These are phyloP conservation scores for Enteromius radiatus DNA, from an alignment of 2,797 vertebrate species.

Conservation along the genomic window DNA sequence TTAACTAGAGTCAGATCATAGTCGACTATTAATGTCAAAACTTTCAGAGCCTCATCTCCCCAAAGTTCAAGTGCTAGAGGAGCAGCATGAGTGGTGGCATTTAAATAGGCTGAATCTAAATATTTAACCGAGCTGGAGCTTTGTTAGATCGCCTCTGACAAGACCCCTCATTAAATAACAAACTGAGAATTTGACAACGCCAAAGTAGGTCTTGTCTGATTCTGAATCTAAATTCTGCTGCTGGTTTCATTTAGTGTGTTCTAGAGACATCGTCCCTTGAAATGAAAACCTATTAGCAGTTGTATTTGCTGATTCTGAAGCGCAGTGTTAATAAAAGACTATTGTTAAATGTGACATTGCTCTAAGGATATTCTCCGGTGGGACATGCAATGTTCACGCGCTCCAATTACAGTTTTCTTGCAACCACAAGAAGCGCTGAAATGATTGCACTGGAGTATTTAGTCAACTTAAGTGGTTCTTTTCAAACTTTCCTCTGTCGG, in stretches of 20 bases:
- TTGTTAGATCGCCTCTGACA: slow-evolving; percentile 52
- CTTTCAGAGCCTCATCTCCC: slow-evolving; percentile 19
- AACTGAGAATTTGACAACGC: slow-evolving; percentile 26
- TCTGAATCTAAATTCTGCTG: slow-evolving; percentile 6
- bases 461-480: slow-evolving; percentile 9
- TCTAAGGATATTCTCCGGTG: neutral
- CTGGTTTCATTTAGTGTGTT: slow-evolving; percentile 3
- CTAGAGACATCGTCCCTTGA: slow-evolving; percentile 11
- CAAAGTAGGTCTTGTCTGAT: slow-evolving; percentile 32
- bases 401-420: slow-evolving; percentile 20
- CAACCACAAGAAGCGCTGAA: neutral
- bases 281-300: slow-evolving; percentile 28
- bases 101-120: slow-evolving; percentile 51
- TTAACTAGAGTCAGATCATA: slow-evolving; percentile 19
- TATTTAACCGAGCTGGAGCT: slow-evolving; percentile 53
- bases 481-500: neutral
- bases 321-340: slow-evolving; percentile 10
- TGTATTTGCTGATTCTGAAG: slow-evolving; percentile 2
- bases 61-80: slow-evolving; percentile 33
- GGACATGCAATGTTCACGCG: neutral
- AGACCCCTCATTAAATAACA: slow-evolving; percentile 51
- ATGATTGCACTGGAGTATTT: neutral
- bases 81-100: slow-evolving; percentile 11
- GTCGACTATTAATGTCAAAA: slow-evolving; percentile 14
- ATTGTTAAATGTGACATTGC: slow-evolving; percentile 33